Base-by-base conservation (phyloP, 2,797 vertebrate genomes). In the Emydoidea blandingii region DNA sequence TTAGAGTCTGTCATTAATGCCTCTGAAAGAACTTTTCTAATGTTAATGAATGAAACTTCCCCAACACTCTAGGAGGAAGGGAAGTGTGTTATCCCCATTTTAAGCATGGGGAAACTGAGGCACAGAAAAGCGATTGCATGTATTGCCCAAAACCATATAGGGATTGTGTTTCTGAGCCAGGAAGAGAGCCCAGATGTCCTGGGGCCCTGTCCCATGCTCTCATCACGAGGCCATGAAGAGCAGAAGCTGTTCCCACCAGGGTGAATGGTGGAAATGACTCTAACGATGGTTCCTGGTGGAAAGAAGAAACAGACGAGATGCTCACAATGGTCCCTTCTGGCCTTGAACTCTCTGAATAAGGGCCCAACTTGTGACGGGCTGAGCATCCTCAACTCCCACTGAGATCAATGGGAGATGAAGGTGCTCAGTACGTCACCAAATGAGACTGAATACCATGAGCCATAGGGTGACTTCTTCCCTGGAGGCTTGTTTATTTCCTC, bases 101-200 rank as follows among this genome's bases (percentile, higher is more conserved):
- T 50, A 18, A 16, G 76, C 6, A 10, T 44, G 52, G 93, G 91
- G 90, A 96, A 95, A 90, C 74, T 44, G 79, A 91, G 87, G 81
- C 88, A 92, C 8, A 1, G 44, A 34, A 83, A 16, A 91, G 59
- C 2, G 4, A 56, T 29, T 81, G 57, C 15, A 25, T 0, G 1
- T 3, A 19, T 37, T 90, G 21, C 37, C 89, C 2, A 1, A 3
- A 78, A 37, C 18, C 14, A 4, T 0, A 0, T 6, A 5, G 65
- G 72, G 87, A 91, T 74, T 21, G 21, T 79, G 25, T 79, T 53
- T 52, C 57, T 47, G 12, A 37, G 27, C 18, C 79, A 6, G 16
- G 76, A 78, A 25, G 4, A 27, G 78, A 72, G 84, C 10, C 14
- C 87, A 81, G n/a, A 59, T 90, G 27, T 12, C 9, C n/a, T 62